phyloP scores from a whole-genome alignment of 2,888 invertebrate genomes.

The Coronaproctus castanopsis region DNA sequence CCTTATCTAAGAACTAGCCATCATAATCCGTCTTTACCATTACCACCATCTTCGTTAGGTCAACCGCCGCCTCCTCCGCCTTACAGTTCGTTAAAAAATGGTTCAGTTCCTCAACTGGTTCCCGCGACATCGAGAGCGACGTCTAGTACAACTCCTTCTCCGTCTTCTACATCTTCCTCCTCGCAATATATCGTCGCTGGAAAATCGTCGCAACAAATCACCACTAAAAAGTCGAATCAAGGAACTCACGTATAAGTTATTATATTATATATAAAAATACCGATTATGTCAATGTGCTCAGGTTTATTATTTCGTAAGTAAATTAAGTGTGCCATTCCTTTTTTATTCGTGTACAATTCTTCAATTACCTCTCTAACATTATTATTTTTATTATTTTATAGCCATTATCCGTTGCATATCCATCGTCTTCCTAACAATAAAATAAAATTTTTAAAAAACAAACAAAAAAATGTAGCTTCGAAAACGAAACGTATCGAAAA shows the following conservation, averaged over 20 bases:
- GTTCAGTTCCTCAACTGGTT: slow-evolving; percentile 35
- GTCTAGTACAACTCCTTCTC: neutral
- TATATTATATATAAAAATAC: no score
- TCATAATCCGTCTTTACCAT: slow-evolving; percentile 54
- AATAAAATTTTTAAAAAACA: no score
- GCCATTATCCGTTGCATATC: no score
- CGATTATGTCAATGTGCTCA: no score
- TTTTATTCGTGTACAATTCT: no score
- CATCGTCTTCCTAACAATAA: no score
- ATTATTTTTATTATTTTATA: no score
- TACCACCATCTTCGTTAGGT: slow-evolving; percentile 37
- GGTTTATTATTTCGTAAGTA: no score
- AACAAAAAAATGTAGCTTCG: no score
- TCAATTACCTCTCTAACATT: no score
- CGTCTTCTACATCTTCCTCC: neutral
- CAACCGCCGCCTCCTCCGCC: slow-evolving; percentile 22
- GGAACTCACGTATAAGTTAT: slow-evolving; percentile 12
- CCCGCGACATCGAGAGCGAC: slow-evolving; percentile 2
- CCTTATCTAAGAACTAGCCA: slow-evolving; percentile 53
- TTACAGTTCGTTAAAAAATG: slow-evolving; percentile 26
- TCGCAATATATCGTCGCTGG: slow-evolving; percentile 9
- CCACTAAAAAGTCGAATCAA: slow-evolving; percentile 9
- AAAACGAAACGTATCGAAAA: no score
- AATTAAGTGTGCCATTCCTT: no score
- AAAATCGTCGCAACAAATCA: slow-evolving; percentile 8